phyloP scores from a whole-genome alignment of 2,797 vertebrate genomes.

The Intellagama lesueurii region DNA sequence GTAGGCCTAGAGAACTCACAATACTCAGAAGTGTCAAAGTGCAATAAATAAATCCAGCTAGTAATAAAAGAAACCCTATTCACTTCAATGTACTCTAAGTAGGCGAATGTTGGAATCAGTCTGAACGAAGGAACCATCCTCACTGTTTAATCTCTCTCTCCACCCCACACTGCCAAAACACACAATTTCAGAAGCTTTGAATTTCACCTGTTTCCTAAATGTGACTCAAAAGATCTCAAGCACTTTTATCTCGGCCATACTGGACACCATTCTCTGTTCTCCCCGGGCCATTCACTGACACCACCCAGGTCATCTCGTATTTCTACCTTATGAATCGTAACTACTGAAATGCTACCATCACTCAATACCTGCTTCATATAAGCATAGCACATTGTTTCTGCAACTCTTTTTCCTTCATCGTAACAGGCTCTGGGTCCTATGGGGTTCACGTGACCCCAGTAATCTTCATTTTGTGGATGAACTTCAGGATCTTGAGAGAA shows the following conservation, averaged over 20 bases:
- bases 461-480: constrained; percentile 97
- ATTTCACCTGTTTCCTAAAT: background rate
- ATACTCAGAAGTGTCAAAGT: too few relatives aligned
- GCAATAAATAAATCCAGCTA: too few relatives aligned
- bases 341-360: background rate
- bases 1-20: too few relatives aligned
- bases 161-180: background rate
- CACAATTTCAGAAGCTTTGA: background rate
- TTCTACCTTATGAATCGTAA: background rate
- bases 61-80: too few relatives aligned
- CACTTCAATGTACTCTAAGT: background rate
- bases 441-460: constrained; percentile 98
- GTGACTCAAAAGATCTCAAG: background rate
- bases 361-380: constrained; percentile 97
- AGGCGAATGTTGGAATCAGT: background rate
- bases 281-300: background rate
- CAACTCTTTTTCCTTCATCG: constrained; percentile 96
- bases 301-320: background rate
- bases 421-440: constrained; percentile 98
- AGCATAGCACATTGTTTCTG: constrained; percentile 99
- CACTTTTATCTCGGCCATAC: background rate
- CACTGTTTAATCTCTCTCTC: background rate
- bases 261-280: background rate
- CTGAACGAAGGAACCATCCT: background rate
- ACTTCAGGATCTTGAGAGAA: constrained; percentile 91